phyloP scores from a whole-genome alignment of 2,113 vertebrate species.

The Phyllopteryx taeniolatus region DNA sequence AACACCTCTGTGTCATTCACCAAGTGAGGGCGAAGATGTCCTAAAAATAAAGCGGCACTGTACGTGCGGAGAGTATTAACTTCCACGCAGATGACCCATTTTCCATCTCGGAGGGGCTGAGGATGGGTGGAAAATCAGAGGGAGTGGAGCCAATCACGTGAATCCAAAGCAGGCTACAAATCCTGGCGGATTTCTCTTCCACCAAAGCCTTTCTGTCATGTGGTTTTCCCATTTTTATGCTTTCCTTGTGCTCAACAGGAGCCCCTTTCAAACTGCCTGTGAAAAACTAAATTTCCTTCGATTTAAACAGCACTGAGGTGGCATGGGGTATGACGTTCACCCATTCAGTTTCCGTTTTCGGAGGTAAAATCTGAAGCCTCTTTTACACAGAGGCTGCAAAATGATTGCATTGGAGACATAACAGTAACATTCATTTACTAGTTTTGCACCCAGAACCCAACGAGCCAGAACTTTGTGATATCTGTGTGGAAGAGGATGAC shows the following conservation, averaged over 20 bases:
- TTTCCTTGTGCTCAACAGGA: background rate
- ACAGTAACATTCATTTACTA: no score
- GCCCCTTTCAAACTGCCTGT: background rate
- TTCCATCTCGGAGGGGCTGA: constrained; percentile 68
- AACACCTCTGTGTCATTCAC: constrained; percentile 52
- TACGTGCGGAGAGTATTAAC: constrained; percentile 71
- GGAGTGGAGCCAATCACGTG: constrained; percentile 57
- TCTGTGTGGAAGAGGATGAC: no score
- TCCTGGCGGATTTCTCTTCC: constrained; percentile 61
- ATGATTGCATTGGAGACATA: background rate
- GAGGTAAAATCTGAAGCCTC: background rate
- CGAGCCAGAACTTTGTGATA: no score
- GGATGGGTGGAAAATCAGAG: constrained; percentile 43
- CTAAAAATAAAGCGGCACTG: constrained; percentile 73
- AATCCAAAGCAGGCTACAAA: constrained; percentile 66
- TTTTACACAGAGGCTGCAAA: background rate
- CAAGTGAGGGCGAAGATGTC: constrained; percentile 43
- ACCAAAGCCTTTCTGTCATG: constrained; percentile 53
- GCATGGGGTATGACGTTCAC: background rate
- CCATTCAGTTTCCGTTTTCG: no score
- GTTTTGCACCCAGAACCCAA: no score
- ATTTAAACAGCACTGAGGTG: background rate
- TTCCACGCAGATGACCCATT: constrained; percentile 74
- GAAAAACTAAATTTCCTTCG: background rate
- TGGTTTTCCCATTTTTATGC: constrained; percentile 44